Base-by-base conservation (phyloP, 2,113 vertebrate species). In the Falco punctatus region DNA sequence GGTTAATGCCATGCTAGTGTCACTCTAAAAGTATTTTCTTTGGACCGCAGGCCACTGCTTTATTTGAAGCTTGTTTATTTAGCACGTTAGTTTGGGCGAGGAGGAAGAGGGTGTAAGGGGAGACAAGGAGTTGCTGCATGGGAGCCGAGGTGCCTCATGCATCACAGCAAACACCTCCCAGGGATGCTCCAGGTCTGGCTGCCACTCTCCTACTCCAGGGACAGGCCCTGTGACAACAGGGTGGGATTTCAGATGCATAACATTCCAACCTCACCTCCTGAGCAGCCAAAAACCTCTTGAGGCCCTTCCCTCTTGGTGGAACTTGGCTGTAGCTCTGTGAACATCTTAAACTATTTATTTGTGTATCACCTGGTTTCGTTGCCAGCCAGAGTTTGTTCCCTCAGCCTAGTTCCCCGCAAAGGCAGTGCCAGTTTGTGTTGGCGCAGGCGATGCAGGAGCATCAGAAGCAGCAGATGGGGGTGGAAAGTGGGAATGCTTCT, bases 141-240 rank as follows among this genome's bases (percentile, higher is more conserved):
- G 9, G 32, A 66, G 35, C 30, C 18, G 75, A 32, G 55, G 33
- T 38, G 49, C 23, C 61, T 69, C 0, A 0, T 10, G 20, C 38
- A 6, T 92, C 83, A 13, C 26, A 17, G 24, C 44, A 6, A 4
- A 64, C 1, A 0, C 18, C n/a, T 35, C 58, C 22, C 12, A 11
- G 86, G 64, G 84, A n/a, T 5, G 51, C n/a, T 26, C 5, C 17
- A 28, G 77, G 48, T 75, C 83, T 42, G 67, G n/a, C 0, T 88
- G 52, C 0, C 2, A 57, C 72, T 81, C 28, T 46, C 55, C 18
- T 4, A 40, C 46, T 18, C 51, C n/a, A 26, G n/a, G n/a, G 32
- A 54, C 28, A 40, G 49, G 52, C 57, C 88, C 70, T 30, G 61
- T 27, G 86, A 89, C 52, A 85, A 77, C 40, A 0, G 7, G 58